A percentile compares a stretch with the other conserved stretches of the same genome.
Evolutionary conservation across 2,797 vertebrate species (phyloP).

Genomic region (Clarias pachynema): DNA sequence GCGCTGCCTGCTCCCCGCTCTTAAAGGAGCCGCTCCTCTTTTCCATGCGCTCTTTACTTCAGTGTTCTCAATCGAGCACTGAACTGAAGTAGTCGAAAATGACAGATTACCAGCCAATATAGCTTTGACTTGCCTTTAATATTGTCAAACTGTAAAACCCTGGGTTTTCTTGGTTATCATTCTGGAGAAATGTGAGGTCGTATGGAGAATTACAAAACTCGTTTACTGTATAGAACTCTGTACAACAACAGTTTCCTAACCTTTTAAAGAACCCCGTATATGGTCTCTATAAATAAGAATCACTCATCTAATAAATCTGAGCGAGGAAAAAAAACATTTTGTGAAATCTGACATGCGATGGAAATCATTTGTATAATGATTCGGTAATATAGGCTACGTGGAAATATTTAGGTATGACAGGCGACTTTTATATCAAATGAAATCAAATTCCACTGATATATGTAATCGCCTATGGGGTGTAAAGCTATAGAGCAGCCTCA

Average conservation of each 20-base stretch:
- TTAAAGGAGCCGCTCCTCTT: slow-evolving; percentile 78
- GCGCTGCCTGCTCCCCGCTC: slow-evolving; percentile 63
- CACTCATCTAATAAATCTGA: neutral
- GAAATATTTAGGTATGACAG: slow-evolving; percentile 42
- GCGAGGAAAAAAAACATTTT: neutral
- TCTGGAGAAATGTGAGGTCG: neutral
- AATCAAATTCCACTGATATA: slow-evolving; percentile 52
- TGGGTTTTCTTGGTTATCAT: neutral
- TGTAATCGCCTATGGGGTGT: slow-evolving; percentile 50
- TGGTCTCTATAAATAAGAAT: neutral
- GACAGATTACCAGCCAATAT: neutral
- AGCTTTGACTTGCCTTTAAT: neutral
- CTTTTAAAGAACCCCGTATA: neutral
- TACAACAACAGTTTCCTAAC: neutral
- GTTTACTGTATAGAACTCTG: neutral
- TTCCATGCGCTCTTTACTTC: slow-evolving; percentile 26
- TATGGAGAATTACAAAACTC: neutral
- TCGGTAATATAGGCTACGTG: slow-evolving; percentile 20
- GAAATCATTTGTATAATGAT: slow-evolving; percentile 19
- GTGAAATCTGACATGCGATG: neutral
- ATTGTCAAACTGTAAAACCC: neutral
- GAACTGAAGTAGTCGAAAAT: neutral
- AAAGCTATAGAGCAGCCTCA: slow-evolving; percentile 48
- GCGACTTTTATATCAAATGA: slow-evolving; percentile 50
- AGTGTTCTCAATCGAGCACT: neutral